Evolutionary conservation across 1,140 invertebrate species (phyloP), one percentile per base, ranked within the genome.

Genomic region (Oryctes rhinoceros): DNA sequence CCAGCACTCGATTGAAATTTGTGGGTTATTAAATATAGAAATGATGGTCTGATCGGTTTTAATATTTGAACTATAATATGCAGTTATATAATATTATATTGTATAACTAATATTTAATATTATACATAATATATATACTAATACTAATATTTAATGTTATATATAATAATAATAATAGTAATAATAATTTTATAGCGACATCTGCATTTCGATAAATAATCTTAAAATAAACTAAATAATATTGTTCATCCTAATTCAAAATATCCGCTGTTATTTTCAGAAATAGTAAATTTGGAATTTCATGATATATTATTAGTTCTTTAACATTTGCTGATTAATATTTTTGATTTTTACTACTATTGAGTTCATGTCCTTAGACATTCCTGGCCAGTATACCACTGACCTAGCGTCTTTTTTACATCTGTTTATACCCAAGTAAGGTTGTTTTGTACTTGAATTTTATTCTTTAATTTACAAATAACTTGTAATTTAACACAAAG

Each of bases 281-380:
- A 83, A 83, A 88, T 9, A 84, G 80, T 20, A 82, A 80, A 9
- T 80, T 53, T 65, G 85, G 83, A 35, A 87, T 78, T 78, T 85
- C 83, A 81, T 85, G 85, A 13, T 82, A 67, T 24, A 84, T 83
- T 9, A 88, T 65, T n/a, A 83, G 75, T 84, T 87, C 82, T 62
- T 15, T 18, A 62, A 11, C n/a, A 37, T 78, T 75, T 53, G 76
- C 35, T 18, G 6, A 15, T 4, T 13, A 6, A 53, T 78, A 59
- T 65, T 65, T 65, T 24, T 65, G 5, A 65, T n/a, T n/a, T 85
- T 85, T 39, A 78, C 76, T 18, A 90, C 81, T 15, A 85, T 77
- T 67, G 87, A 81, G 84, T 86, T 84, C 15, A 90, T 88, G 62
- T 90, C 85, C 49, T 86, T 85, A 65, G 83, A 83, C 78, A 90